phyloP scores from a whole-genome alignment of 2,113 vertebrate genomes.

The Nanger granti region DNA sequence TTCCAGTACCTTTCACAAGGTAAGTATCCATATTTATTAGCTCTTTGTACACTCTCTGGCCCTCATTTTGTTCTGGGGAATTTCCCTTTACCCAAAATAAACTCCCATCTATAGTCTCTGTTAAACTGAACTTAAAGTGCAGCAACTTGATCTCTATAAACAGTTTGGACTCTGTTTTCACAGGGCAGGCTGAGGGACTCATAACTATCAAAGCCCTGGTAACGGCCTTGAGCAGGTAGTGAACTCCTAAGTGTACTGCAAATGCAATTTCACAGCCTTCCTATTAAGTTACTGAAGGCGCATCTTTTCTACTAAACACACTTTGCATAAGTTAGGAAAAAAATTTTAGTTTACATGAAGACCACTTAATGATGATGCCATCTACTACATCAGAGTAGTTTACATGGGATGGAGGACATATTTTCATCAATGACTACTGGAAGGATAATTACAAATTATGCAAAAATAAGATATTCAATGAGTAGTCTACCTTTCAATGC shows the following conservation, averaged over 20 bases:
- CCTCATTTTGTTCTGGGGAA: background rate
- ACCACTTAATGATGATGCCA: background rate
- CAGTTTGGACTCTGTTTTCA: background rate
- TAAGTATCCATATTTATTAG: background rate
- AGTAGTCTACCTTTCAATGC: background rate
- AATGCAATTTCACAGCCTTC: background rate
- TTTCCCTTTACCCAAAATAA: background rate
- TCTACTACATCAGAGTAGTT: background rate
- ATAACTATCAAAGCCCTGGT: background rate
- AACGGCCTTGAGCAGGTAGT: background rate
- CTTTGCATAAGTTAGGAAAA: background rate
- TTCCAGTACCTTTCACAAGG: background rate
- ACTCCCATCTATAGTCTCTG: background rate
- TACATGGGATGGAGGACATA: background rate
- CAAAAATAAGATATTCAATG: background rate
- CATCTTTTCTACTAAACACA: background rate
- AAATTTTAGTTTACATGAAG: background rate
- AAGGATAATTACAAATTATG: background rate
- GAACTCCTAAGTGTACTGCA: background rate
- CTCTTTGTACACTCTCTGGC: background rate
- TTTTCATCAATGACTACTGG: background rate
- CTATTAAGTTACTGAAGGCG: background rate
- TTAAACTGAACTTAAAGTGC: background rate
- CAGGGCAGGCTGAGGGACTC: background rate
- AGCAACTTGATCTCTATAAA: background rate